Percentiles rank a stretch among this genome's conserved stretches.
These are phyloP conservation scores for Drosophila malerkotliana DNA, from an alignment of 1,140 invertebrate species.

Conservation along the genomic window DNA sequence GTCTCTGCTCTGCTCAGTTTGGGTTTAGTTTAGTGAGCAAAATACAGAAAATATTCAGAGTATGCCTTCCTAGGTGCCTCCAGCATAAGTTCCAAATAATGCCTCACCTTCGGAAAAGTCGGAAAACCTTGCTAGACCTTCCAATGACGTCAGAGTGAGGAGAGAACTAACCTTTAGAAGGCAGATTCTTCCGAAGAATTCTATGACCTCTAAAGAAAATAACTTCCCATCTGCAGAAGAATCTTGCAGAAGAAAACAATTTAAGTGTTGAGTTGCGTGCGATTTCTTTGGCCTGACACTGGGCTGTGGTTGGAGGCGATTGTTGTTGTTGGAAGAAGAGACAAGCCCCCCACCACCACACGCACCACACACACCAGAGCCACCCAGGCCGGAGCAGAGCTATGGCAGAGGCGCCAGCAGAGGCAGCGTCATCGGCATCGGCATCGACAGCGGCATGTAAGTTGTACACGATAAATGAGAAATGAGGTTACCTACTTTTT, in stretches of 20 bases:
- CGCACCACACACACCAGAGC: slow-evolving; percentile 2
- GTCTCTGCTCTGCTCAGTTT: slow-evolving; percentile 16
- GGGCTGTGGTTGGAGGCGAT: background rate
- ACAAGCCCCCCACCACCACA: slow-evolving; percentile 36
- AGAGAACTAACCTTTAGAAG: background rate
- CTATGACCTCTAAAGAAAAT: too few relatives aligned
- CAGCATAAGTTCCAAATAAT: slow-evolving; percentile 14
- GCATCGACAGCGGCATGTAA: slow-evolving; percentile 66
- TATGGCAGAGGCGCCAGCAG: slow-evolving; percentile 6
- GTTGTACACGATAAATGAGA: slow-evolving; percentile 83
- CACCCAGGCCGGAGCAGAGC: background rate
- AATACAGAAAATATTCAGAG: slow-evolving; percentile 30
- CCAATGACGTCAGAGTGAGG: slow-evolving; percentile 29
- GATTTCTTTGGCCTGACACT: slow-evolving; percentile 23
- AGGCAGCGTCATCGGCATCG: slow-evolving; percentile 16
- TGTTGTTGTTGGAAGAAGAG: slow-evolving; percentile 14
- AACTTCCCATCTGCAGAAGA: background rate
- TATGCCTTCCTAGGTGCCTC: slow-evolving; percentile 8
- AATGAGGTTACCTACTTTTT: slow-evolving; percentile 83
- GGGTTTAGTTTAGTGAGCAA: slow-evolving; percentile 27
- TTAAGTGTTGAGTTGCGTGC: slow-evolving; percentile 25
- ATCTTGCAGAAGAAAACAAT: slow-evolving; percentile 33
- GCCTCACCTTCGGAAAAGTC: slow-evolving; percentile 48
- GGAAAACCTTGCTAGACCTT: slow-evolving; percentile 40
- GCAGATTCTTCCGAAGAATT: too few relatives aligned